A percentile compares a stretch with the other conserved stretches of the same genome.
These are phyloP conservation scores for Cyclina sinensis DNA, from an alignment of 1,140 invertebrate species.

Conservation along the genomic window DNA sequence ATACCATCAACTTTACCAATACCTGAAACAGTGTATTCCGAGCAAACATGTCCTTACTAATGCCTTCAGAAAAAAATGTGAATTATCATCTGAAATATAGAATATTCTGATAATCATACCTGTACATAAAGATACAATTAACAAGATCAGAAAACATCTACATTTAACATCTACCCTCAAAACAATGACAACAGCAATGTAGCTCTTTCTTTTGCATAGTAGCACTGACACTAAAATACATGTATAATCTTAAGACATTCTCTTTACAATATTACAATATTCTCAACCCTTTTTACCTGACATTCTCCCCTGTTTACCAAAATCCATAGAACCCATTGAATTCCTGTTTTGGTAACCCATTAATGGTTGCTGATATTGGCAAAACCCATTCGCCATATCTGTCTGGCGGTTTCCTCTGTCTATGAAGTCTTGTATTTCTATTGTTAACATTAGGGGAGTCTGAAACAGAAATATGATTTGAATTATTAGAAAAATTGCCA, in stretches of 20 bases:
- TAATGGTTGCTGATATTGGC: neutral
- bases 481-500: neutral
- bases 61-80: too few relatives aligned
- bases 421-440: neutral
- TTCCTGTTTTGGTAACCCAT: neutral
- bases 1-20: too few relatives aligned
- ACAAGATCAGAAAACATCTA: too few relatives aligned
- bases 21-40: too few relatives aligned
- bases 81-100: neutral
- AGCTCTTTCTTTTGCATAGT: too few relatives aligned
- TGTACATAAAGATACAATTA: neutral
- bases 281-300: neutral
- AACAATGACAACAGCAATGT: too few relatives aligned
- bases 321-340: neutral
- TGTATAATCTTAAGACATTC: too few relatives aligned
- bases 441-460: neutral
- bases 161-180: too few relatives aligned
- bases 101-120: neutral
- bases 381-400: neutral
- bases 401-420: neutral
- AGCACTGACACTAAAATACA: too few relatives aligned
- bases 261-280: neutral
- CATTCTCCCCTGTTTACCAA: conserved; percentile 1
- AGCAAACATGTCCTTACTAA: too few relatives aligned
- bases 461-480: neutral